Conservation (phyloP, 1,140 invertebrate species). For the Phocides pigmalion region DNA sequence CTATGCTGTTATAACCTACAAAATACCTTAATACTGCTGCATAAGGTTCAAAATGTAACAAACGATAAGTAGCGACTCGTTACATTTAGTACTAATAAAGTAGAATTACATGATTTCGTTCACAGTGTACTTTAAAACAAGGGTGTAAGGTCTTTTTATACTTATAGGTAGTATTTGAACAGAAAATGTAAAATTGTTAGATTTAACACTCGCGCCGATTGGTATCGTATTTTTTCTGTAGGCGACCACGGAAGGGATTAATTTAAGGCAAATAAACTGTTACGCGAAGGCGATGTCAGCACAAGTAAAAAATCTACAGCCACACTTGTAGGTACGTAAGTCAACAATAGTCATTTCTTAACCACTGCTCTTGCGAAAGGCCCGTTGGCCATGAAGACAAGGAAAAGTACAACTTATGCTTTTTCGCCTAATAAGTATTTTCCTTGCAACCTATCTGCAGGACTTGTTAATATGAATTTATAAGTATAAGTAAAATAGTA, state of each 20-base stretch:
- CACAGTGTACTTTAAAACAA: constrained; percentile 29
- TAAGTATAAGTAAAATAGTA: too few relatives aligned
- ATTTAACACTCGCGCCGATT: constrained; percentile 48
- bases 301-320: constrained; percentile 35
- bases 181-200: constrained; percentile 37
- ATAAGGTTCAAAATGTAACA: constrained; percentile 31
- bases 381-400: too few relatives aligned
- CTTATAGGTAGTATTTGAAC: constrained; percentile 10
- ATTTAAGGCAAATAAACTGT: constrained; percentile 75
- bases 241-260: constrained; percentile 76
- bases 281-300: constrained; percentile 49
- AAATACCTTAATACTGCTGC: constrained; percentile 6
- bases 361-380: neutral
- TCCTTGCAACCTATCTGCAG: too few relatives aligned
- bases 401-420: too few relatives aligned
- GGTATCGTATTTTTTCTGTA: constrained; percentile 62
- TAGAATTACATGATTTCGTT: constrained; percentile 12
- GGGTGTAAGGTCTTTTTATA: constrained; percentile 30
- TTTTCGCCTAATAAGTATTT: too few relatives aligned
- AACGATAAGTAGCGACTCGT: constrained; percentile 30
- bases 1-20: neutral
- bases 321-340: neutral
- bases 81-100: constrained; percentile 18
- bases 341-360: neutral
- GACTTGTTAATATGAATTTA: too few relatives aligned